These are phyloP conservation scores for Salvelinus sp. DNA, from an alignment of 2,113 vertebrate species.

Conservation along the genomic window DNA sequence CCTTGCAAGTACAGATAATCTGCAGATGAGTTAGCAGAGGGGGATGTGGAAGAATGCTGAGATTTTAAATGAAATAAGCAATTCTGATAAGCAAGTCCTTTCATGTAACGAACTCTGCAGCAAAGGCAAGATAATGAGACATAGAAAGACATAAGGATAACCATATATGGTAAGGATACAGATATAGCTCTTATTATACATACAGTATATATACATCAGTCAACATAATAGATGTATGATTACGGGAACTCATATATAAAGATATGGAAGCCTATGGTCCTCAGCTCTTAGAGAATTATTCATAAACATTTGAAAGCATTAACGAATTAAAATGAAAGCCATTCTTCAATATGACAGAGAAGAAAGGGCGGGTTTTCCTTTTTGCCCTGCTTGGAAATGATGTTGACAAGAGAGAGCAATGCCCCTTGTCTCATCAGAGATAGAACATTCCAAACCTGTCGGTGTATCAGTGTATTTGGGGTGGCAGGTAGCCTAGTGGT, in stretches of 20 bases:
- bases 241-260: too few relatives aligned
- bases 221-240: too few relatives aligned
- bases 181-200: too few relatives aligned
- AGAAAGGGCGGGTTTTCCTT: slow-evolving; percentile 28
- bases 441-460: slow-evolving; percentile 39
- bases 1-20: neutral
- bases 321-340: slow-evolving; percentile 33
- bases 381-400: slow-evolving; percentile 22
- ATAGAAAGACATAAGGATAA: neutral
- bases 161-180: too few relatives aligned
- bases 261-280: too few relatives aligned
- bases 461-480: slow-evolving; percentile 11
- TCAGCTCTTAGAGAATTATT: too few relatives aligned
- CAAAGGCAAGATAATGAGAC: neutral
- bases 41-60: neutral
- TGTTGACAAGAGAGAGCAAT: slow-evolving; percentile 37
- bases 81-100: neutral
- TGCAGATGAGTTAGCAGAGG: neutral
- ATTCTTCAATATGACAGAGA: slow-evolving; percentile 58
- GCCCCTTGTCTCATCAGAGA: slow-evolving; percentile 35
- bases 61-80: neutral
- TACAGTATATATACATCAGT: too few relatives aligned
- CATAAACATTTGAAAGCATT: too few relatives aligned
- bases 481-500: too few relatives aligned
- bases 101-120: neutral